phyloP scores from a whole-genome alignment of 2,797 vertebrate species.

The Podarcis siculus region DNA sequence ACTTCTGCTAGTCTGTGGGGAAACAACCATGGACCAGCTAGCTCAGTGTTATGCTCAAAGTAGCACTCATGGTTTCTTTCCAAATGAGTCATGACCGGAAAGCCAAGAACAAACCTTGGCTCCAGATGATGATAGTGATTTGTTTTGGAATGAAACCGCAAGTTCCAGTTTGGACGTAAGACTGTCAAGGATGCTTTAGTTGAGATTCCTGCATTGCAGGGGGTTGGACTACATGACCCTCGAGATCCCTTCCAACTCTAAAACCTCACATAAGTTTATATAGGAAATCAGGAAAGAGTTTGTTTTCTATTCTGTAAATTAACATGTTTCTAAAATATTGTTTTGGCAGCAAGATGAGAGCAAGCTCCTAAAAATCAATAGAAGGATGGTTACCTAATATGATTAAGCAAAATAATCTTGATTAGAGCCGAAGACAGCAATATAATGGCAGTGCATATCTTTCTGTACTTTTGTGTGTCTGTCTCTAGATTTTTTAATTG shows the following conservation, averaged over 20 bases:
- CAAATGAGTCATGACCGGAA: no score
- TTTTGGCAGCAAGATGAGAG: neutral
- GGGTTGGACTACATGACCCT: no score
- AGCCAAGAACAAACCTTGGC: neutral
- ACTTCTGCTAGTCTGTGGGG: neutral
- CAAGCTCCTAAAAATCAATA: neutral
- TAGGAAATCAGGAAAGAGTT: neutral
- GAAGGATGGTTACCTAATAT: neutral
- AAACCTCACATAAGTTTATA: neutral
- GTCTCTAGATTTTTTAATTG: no score
- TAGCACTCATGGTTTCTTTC: neutral
- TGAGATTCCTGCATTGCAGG: no score
- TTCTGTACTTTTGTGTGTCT: no score
- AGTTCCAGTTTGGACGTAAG: no score
- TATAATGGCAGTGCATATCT: no score
- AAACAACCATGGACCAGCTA: neutral
- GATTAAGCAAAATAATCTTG: neutral
- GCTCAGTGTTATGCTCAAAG: neutral
- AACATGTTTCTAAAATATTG: neutral
- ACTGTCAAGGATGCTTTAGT: no score
- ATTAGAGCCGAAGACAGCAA: neutral
- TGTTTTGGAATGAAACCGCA: neutral
- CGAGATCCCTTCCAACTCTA: neutral
- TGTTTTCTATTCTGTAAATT: no score
- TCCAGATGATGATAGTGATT: neutral